A percentile compares a stretch with the other conserved stretches of the same genome.
These are phyloP conservation scores for Lithobates pipiens DNA, from an alignment of 2,797 vertebrate species.

Conservation along the genomic window DNA sequence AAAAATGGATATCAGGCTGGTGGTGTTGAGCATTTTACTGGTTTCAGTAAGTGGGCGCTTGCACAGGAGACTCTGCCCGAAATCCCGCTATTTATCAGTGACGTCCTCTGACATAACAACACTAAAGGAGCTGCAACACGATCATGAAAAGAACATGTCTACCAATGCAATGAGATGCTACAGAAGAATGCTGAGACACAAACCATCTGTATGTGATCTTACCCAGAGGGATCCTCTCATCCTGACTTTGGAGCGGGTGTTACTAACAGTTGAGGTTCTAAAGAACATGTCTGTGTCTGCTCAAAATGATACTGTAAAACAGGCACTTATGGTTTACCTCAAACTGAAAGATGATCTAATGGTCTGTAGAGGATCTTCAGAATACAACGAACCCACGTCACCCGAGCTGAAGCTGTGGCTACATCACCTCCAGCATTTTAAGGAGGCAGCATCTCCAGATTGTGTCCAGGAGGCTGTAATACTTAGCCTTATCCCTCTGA, in stretches of 20 bases:
- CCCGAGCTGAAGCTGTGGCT: constrained; percentile 25
- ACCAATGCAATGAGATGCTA: not conserved
- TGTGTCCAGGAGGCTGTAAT: constrained; percentile 34
- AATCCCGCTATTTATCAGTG: not conserved
- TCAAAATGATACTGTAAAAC: not conserved
- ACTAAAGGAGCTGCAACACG: not conserved
- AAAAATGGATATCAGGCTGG: not conserved
- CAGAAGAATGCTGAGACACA: constrained; percentile 6
- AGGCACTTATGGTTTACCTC: not conserved
- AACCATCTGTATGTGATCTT: not conserved
- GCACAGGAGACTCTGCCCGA: not conserved
- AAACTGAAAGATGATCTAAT: not conserved
- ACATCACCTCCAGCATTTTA: constrained; percentile 29
- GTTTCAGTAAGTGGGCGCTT: not conserved
- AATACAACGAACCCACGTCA: not conserved
- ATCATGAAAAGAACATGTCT: not conserved
- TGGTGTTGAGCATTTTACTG: not conserved
- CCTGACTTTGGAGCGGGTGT: not conserved
- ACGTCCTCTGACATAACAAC: not conserved
- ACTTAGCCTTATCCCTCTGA: not conserved
- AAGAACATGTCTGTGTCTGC: not conserved
- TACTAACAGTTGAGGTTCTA: not conserved
- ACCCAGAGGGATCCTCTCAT: not conserved
- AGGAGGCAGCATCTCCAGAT: not conserved
- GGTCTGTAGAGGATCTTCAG: not conserved